Percentiles rank a stretch among this genome's conserved stretches.
Evolutionary conservation across 2,888 invertebrate species (phyloP).

Genomic region (Tetragonula carbonaria): DNA sequence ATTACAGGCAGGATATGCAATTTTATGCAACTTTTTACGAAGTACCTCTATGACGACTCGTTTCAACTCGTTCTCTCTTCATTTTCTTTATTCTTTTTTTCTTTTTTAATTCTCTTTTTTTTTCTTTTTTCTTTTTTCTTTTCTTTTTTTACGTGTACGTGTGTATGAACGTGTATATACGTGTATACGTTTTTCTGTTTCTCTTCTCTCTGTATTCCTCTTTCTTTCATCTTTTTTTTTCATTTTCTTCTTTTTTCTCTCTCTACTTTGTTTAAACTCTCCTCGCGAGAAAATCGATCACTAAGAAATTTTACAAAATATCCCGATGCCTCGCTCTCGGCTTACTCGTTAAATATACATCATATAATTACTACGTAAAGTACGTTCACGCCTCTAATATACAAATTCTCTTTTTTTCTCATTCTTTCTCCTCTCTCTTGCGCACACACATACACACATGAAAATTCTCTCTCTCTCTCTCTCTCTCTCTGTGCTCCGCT

Average conservation of each 20-base stretch:
- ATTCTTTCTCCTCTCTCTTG: background rate
- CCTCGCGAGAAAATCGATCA: constrained; percentile 62
- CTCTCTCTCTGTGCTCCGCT: background rate
- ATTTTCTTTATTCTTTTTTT: constrained; percentile 1
- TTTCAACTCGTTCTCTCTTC: constrained; percentile 28
- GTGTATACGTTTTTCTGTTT: constrained; percentile 8
- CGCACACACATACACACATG: constrained; percentile 20
- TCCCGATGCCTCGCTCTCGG: constrained; percentile 63
- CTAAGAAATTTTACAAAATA: constrained; percentile 73
- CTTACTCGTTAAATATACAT: constrained; percentile 69
- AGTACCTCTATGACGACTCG: constrained; percentile 62
- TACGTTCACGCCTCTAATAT: constrained; percentile 62
- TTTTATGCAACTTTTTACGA: constrained; percentile 71
- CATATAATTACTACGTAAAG: constrained; percentile 63
- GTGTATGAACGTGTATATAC: constrained; percentile 2
- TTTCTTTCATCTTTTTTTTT: background rate
- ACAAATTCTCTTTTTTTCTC: constrained; percentile 49
- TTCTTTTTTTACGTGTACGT: constrained; percentile 1
- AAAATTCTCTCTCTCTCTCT: background rate
- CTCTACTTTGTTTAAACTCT: constrained; percentile 49
- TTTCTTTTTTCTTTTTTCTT: background rate
- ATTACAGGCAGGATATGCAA: constrained; percentile 74
- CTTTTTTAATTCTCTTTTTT: background rate
- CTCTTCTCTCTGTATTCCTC: background rate
- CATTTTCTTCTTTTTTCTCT: constrained; percentile 4